Base-by-base conservation (phyloP, 2,888 invertebrate species). In the Spodoptera littoralis region DNA sequence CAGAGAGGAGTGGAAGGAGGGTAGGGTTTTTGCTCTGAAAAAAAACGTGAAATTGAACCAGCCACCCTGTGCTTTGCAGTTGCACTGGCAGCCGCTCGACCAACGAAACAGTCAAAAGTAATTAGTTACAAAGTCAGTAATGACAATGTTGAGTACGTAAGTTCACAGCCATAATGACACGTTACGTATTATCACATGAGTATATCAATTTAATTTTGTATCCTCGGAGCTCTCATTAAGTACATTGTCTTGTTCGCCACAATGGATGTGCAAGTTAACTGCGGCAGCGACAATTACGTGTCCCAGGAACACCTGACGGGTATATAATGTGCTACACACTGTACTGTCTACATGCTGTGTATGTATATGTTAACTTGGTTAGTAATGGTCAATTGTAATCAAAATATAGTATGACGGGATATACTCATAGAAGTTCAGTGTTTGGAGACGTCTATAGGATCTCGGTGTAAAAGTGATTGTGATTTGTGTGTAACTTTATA, bases 231-330 rank as follows among this genome's bases (percentile, higher is more conserved):
- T 73, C 71, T 77, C 80, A 77, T 77, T 79, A 77, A 77, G 77
- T 70, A 79, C 80, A 77, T 79, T 79, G 77, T 77, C 77, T 77
- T 77, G 80, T 77, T 62, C 63, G 45, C 77, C 68, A 79, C 77
- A 79, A 79, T 77, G 66, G 77, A 67, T 70, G 74, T 66, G 73
- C 74, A 65, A 60, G 65, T 70, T 73, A 76, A 73, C 80, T 70
- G 68, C 73, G 49, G 63, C 68, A 65, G 49, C 56, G 65, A 66
- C 80, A 70, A 70, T 77, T 77, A 73, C 59, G 63, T 65, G 54
- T 22, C 60, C 59, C 51, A 60, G 71, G 54, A 65, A 60, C 64
- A 72, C 62, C 65, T 57, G 65, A 12, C 52, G 18, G 46, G 22
- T 22, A 60, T 70, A 49, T 58, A 6, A 36, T 56, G 13, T 50